Percentiles rank a stretch among this genome's conserved stretches.
phyloP scores from a whole-genome alignment of 2,888 invertebrate species.

The Chymomyza procnemis region DNA sequence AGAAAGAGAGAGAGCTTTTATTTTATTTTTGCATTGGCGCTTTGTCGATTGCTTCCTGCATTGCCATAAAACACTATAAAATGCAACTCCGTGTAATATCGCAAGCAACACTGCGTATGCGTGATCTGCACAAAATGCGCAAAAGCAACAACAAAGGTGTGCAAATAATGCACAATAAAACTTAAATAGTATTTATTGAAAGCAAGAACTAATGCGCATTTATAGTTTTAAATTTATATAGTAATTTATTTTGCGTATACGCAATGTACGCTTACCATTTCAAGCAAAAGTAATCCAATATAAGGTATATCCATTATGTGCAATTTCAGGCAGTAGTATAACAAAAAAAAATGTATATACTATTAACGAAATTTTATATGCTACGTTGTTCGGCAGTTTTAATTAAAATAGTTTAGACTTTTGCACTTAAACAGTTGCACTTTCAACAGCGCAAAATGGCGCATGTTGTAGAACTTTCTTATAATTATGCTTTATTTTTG shows the following conservation, averaged over 20 bases:
- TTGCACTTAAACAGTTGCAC: background rate
- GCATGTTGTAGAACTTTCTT: background rate
- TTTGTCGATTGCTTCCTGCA: background rate
- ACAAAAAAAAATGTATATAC: background rate
- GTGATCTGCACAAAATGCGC: slow-evolving; percentile 26
- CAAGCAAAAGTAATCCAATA: slow-evolving; percentile 60
- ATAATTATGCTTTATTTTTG: background rate
- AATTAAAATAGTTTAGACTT: slow-evolving; percentile 1
- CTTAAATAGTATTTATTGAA: background rate
- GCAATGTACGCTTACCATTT: slow-evolving; percentile 53
- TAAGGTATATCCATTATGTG: slow-evolving; percentile 57
- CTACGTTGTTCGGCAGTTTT: background rate
- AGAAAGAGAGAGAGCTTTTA: too few species aligned
- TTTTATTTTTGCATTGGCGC: background rate
- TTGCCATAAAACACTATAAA: slow-evolving; percentile 1
- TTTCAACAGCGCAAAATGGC: background rate
- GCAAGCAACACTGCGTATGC: slow-evolving; percentile 47
- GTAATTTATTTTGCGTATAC: slow-evolving; percentile 24
- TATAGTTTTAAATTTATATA: background rate
- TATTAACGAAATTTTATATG: background rate
- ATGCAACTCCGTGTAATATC: slow-evolving; percentile 29
- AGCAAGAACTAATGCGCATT: background rate
- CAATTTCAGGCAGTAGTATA: too few species aligned
- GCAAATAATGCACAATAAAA: background rate
- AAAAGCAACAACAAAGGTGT: background rate